A percentile compares a stretch with the other conserved stretches of the same genome.
These are phyloP conservation scores for Columba janthina DNA, from an alignment of 2,113 vertebrate genomes.

Conservation along the genomic window DNA sequence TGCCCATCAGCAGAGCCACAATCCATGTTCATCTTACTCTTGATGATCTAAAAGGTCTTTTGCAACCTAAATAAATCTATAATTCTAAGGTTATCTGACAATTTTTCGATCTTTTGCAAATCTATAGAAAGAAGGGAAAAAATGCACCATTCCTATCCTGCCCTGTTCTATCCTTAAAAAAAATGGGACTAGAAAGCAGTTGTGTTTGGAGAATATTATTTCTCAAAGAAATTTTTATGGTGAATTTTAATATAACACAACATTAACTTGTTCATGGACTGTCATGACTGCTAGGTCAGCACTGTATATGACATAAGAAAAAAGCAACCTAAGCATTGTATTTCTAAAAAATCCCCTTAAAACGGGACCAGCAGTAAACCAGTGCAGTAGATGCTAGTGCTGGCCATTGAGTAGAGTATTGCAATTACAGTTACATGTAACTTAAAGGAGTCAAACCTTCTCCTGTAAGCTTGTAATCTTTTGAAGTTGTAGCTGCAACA, in stretches of 20 bases:
- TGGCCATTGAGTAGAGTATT: background rate
- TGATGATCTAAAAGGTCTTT: too few species aligned
- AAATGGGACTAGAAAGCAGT: rapidly evolving
- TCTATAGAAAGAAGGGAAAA: background rate
- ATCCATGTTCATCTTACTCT: background rate
- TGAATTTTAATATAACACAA: background rate
- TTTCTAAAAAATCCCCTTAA: background rate
- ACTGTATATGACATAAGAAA: background rate
- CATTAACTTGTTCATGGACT: background rate
- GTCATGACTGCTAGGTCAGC: background rate
- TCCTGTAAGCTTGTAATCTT: background rate
- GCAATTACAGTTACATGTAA: background rate
- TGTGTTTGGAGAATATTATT: background rate
- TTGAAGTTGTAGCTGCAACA: background rate
- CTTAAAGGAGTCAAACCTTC: background rate
- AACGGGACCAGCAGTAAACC: background rate
- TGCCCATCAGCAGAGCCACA: background rate
- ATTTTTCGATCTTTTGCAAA: background rate
- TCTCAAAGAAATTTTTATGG: background rate
- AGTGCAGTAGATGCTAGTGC: background rate
- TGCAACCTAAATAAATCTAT: too few species aligned
- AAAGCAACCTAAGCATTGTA: rapidly evolving
- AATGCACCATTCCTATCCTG: rapidly evolving
- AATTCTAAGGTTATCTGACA: background rate
- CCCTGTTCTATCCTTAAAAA: background rate